Conservation (phyloP, 2,888 invertebrate species). For the Andrena trimmerana region DNA sequence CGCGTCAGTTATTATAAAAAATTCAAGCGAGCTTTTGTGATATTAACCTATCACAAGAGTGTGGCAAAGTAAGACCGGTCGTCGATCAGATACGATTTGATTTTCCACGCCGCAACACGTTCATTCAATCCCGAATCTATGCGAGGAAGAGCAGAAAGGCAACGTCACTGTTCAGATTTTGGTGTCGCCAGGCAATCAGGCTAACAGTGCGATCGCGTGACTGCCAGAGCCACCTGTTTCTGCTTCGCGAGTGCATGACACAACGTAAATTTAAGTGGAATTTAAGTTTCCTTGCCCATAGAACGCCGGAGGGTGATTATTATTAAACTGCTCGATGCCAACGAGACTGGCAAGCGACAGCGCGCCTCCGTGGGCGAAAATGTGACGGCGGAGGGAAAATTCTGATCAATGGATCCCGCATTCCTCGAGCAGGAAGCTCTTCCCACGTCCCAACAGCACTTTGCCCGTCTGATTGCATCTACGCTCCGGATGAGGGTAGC, state of each 20-base stretch:
- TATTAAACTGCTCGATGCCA: not conserved
- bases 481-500: slow-evolving; percentile 26
- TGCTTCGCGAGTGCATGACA: not conserved
- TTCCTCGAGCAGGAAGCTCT: slow-evolving; percentile 12
- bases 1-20: too few relatives aligned
- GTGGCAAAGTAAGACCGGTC: too few relatives aligned
- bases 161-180: not conserved
- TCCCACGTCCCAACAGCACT: slow-evolving; percentile 14
- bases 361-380: not conserved
- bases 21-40: too few relatives aligned
- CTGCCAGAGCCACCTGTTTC: slow-evolving; percentile 13
- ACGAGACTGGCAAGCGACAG: not conserved
- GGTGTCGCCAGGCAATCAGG: slow-evolving; percentile 3
- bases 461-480: slow-evolving; percentile 43
- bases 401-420: slow-evolving; percentile 8
- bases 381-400: not conserved
- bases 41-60: too few relatives aligned
- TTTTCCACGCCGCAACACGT: too few relatives aligned
- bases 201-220: slow-evolving; percentile 31
- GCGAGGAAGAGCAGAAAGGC: not conserved
- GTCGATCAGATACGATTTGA: too few relatives aligned
- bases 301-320: not conserved
- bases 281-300: too few relatives aligned
- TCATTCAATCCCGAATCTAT: not conserved
- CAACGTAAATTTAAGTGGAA: not conserved